A percentile compares a stretch with the other conserved stretches of the same genome.
Conservation (phyloP, 2,113 vertebrate genomes). For the Phycodurus eques region DNA sequence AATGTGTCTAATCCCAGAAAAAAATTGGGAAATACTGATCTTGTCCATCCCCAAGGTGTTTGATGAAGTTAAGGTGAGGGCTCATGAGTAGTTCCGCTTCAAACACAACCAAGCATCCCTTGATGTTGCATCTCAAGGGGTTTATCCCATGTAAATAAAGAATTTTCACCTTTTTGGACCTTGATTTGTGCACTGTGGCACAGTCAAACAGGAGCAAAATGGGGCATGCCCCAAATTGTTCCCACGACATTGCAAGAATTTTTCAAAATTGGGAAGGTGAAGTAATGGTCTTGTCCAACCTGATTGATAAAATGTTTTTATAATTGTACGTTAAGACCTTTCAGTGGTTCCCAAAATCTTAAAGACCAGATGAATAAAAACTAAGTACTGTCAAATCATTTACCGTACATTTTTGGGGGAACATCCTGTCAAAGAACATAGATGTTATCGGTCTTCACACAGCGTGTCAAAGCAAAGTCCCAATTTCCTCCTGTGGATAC, state of each 20-base stretch:
- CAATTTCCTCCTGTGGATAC: slow-evolving; percentile 9
- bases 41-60: not conserved
- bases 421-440: not conserved
- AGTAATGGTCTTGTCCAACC: not conserved
- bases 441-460: slow-evolving; percentile 12
- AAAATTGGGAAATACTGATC: not conserved
- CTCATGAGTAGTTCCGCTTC: not conserved
- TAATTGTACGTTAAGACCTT: not conserved
- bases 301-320: not conserved
- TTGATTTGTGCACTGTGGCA: not conserved
- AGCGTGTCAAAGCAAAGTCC: slow-evolving; percentile 6
- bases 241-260: not conserved
- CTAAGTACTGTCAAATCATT: not conserved
- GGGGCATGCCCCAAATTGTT: not conserved
- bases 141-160: no score
- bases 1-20: not conserved
- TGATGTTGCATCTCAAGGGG: no score
- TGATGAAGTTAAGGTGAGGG: not conserved
- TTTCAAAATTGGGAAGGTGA: not conserved
- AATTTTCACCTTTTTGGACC: not conserved
- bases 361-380: not conserved
- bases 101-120: not conserved
- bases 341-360: not conserved
- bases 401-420: slow-evolving; percentile 14
- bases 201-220: not conserved